A percentile compares a stretch with the other conserved stretches of the same genome.
Evolutionary conservation across 1,140 invertebrate species (phyloP).

Genomic region (Bombus pascuorum): DNA sequence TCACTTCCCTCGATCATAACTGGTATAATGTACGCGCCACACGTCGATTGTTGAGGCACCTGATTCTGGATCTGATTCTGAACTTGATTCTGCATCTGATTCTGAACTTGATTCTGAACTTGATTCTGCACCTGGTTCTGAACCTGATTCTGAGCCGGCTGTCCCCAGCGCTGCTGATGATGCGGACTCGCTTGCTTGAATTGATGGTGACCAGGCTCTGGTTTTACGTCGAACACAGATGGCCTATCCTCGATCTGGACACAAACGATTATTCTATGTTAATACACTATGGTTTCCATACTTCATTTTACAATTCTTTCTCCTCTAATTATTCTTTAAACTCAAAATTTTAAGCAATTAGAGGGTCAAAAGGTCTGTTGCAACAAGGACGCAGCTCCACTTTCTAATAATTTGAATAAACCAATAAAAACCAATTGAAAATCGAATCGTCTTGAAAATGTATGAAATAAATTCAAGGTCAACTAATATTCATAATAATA

Average conservation of each 20-base stretch:
- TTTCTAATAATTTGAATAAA: neutral
- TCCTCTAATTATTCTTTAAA: too few species aligned
- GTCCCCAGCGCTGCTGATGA: constrained; percentile 79
- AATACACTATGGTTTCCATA: neutral
- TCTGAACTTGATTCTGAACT: constrained; percentile 56
- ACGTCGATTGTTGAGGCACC: constrained; percentile 56
- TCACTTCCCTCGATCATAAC: constrained; percentile 72
- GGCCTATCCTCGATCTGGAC: constrained; percentile 80
- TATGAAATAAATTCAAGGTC: neutral
- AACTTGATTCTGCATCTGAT: constrained; percentile 52
- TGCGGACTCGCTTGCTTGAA: constrained; percentile 74
- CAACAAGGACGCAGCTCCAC: neutral
- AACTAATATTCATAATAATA: neutral
- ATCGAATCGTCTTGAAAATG: neutral
- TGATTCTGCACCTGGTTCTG: constrained; percentile 53
- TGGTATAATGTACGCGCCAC: constrained; percentile 74
- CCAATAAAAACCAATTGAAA: neutral
- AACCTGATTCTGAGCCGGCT: constrained; percentile 62
- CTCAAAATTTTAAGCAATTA: neutral
- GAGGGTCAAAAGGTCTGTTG: neutral
- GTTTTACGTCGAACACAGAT: constrained; percentile 77
- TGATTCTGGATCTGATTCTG: constrained; percentile 50
- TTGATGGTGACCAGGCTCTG: constrained; percentile 79
- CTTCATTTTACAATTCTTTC: too few species aligned
- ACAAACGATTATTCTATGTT: neutral